Evolutionary conservation across 2,797 vertebrate species (phyloP), one percentile per base, ranked within the genome.

Genomic region (Mormyrus proboscirostris): DNA sequence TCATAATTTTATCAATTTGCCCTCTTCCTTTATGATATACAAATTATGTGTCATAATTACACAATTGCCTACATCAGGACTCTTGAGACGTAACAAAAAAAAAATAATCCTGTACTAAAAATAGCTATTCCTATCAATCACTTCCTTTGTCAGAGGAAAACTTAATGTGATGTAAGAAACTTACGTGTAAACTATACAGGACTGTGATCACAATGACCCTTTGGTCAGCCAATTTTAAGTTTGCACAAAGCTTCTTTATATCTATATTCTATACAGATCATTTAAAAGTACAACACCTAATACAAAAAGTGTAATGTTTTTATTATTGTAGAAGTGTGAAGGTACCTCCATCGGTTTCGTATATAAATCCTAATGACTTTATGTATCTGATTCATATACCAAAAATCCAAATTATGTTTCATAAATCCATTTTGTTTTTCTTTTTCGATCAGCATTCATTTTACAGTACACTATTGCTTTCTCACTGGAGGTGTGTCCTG

Each of bases 401-500:
- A 79, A 19, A 44, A 79, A 38, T 33, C 69, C 33, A 41, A 16
- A 76, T 41, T 16, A 16, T 16, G 5, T 76, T 41, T 44, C 73
- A 41, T 33, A 7, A 41, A 76, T 38, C 73, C 4, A 8, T 44
- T 79, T 79, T 44, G 19, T 47, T 47, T 47, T 82, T 82, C 76
- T 82, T 82, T 79, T 7, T 47, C 38, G 47, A n/a, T 82, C 41
- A 82, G 76, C 41, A 82, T 22, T 22, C 7, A 22, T 47, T 82
- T 19, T n/a, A 82, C 19, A 79, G 38, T n/a, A 44, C 19, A 82
- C 41, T 44, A 16, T 19, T n/a, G 41, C 19, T n/a, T 44, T 47
- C 76, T n/a, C 76, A 82, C 59, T 65, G 25, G 88, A 69, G 83
- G 29, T 65, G 57, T 44, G 51, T 41, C 41, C 51, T 90, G 47